Conservation (phyloP, 2,113 vertebrate species). For the Phalacrocorax carbo region DNA sequence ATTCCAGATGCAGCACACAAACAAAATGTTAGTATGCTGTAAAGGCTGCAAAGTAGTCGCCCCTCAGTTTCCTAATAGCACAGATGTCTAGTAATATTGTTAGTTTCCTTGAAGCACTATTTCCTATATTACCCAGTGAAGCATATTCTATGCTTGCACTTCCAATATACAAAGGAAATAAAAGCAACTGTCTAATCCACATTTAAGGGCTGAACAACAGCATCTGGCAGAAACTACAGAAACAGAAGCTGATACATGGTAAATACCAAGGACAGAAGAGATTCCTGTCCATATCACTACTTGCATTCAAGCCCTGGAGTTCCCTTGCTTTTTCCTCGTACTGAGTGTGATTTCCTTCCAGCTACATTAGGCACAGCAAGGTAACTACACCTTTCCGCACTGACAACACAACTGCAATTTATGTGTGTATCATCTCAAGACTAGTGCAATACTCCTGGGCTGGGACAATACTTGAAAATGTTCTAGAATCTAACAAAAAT, state of each 20-base stretch:
- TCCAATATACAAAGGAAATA: neutral
- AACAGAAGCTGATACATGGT: neutral
- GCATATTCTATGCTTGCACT: neutral
- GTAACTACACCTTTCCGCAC: neutral
- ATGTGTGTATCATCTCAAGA: neutral
- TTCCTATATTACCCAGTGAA: neutral
- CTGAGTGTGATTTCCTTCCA: neutral
- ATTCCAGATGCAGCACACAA: neutral
- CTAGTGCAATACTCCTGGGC: neutral
- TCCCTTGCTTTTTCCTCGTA: neutral
- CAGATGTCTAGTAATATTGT: neutral
- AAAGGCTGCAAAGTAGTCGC: neutral
- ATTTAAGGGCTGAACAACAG: neutral
- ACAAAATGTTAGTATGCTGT: neutral
- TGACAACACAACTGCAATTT: fast-evolving
- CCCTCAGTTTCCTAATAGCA: neutral
- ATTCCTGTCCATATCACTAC: neutral
- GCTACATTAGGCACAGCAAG: neutral
- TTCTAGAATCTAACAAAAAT: neutral
- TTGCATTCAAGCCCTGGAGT: neutral
- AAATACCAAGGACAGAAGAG: neutral
- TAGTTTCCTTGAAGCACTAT: neutral
- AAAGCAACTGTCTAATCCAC: neutral
- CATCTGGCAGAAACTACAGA: neutral
- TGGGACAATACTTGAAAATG: neutral